Evolutionary conservation across 1,140 invertebrate genomes (phyloP).

Genomic region (Brachystomella parvula): DNA sequence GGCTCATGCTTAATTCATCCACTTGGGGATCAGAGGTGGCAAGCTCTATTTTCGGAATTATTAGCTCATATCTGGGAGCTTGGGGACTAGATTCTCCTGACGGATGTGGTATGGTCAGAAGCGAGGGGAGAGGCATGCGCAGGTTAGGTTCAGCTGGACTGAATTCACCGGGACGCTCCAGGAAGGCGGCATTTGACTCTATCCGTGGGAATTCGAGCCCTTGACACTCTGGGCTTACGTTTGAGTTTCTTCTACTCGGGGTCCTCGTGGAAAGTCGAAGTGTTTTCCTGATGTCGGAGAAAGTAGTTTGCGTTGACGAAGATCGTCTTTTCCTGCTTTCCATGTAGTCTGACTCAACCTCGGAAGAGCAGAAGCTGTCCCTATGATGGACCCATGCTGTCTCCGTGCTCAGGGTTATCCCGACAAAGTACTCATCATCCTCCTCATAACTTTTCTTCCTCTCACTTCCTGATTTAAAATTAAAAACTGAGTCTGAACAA

Average conservation of each 20-base stretch:
- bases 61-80: too few species aligned
- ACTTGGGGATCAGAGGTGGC: too few species aligned
- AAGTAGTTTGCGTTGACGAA: conserved; percentile 35
- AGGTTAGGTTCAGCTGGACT: too few species aligned
- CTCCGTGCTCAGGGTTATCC: conserved; percentile 22
- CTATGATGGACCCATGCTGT: conserved; percentile 32
- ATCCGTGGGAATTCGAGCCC: background rate
- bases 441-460: conserved; percentile 5
- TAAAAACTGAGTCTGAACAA: conserved; percentile 36
- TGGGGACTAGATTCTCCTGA: too few species aligned
- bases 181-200: background rate
- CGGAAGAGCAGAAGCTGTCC: conserved; percentile 29
- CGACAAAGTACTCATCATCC: conserved; percentile 26
- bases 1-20: too few species aligned
- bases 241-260: too few species aligned
- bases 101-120: too few species aligned
- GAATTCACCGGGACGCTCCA: background rate
- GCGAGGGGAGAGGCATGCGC: too few species aligned
- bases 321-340: conserved; percentile 25
- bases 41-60: too few species aligned
- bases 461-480: background rate
- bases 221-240: too few species aligned
- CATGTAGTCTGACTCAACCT: conserved; percentile 35
- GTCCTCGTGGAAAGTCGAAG: too few species aligned
- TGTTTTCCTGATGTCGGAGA: conserved; percentile 27